Conservation (phyloP, 1,140 invertebrate genomes). For the Ganaspis sp. region DNA sequence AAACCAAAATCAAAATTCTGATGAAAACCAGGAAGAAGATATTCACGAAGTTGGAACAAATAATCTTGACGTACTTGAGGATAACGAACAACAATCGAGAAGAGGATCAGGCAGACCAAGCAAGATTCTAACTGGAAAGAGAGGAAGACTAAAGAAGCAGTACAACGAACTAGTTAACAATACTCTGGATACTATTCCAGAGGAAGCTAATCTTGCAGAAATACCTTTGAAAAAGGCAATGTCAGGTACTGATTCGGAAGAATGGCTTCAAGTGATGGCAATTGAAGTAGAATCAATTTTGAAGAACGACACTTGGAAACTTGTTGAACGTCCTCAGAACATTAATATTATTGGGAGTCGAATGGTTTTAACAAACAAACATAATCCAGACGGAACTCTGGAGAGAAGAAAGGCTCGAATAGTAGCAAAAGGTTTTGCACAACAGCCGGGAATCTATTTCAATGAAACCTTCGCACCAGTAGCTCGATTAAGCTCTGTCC, state of each 20-base stretch:
- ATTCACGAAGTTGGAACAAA: not conserved
- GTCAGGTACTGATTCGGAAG: conserved; percentile 13
- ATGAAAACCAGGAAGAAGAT: not conserved
- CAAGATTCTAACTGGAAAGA: not conserved
- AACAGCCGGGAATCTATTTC: too few relatives aligned
- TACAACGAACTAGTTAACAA: not conserved
- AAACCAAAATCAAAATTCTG: not conserved
- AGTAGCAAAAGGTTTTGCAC: too few relatives aligned
- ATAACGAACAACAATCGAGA: not conserved
- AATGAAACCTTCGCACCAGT: too few relatives aligned
- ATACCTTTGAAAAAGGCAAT: conserved; percentile 39
- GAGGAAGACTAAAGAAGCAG: not conserved
- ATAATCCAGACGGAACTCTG: not conserved
- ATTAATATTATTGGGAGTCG: not conserved
- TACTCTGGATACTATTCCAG: not conserved
- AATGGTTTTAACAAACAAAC: not conserved
- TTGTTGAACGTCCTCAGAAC: not conserved
- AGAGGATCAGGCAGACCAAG: conserved; percentile 23
- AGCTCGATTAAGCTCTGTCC: too few relatives aligned
- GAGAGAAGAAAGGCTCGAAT: not conserved
- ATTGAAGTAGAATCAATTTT: conserved; percentile 37
- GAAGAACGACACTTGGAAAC: conserved; percentile 41
- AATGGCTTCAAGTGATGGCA: conserved; percentile 41
- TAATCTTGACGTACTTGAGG: too few relatives aligned
- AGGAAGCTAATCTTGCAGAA: conserved; percentile 16